Percentiles rank a stretch among this genome's conserved stretches.
Evolutionary conservation across 2,888 invertebrate genomes (phyloP).

Genomic region (Phortica magna): DNA sequence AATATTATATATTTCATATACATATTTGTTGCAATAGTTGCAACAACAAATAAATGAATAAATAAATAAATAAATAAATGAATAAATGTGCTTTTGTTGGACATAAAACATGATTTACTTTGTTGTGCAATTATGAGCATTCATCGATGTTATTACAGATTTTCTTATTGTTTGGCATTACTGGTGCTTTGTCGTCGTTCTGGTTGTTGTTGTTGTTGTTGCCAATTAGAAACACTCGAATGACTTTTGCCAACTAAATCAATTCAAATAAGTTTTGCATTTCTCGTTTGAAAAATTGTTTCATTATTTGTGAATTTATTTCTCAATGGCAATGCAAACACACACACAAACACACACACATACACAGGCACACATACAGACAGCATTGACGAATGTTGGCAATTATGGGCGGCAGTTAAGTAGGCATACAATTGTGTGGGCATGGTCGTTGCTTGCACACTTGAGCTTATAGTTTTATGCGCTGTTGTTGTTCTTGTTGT

Average conservation of each 20-base stretch:
- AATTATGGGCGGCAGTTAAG: background rate
- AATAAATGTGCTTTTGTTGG: background rate
- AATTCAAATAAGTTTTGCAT: constrained; percentile 20
- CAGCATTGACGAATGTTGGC: background rate
- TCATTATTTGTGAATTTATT: background rate
- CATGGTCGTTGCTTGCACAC: background rate
- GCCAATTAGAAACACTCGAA: constrained; percentile 15
- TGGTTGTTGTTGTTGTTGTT: background rate
- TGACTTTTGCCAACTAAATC: constrained; percentile 15
- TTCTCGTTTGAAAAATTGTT: constrained; percentile 3
- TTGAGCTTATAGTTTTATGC: background rate
- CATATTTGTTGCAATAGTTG: background rate
- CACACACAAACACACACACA: background rate
- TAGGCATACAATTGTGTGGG: background rate
- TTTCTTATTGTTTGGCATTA: too few relatives aligned
- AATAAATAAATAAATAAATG: background rate
- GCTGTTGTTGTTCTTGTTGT: background rate
- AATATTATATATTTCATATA: background rate
- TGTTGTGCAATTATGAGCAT: too few relatives aligned
- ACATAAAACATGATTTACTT: too few relatives aligned
- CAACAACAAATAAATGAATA: background rate
- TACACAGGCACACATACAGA: background rate
- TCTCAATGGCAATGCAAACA: background rate
- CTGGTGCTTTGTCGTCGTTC: background rate
- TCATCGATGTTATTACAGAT: too few relatives aligned